A percentile compares a stretch with the other conserved stretches of the same genome.
These are phyloP conservation scores for Scotopteryx bipunctaria DNA, from an alignment of 2,888 invertebrate species.

Conservation along the genomic window DNA sequence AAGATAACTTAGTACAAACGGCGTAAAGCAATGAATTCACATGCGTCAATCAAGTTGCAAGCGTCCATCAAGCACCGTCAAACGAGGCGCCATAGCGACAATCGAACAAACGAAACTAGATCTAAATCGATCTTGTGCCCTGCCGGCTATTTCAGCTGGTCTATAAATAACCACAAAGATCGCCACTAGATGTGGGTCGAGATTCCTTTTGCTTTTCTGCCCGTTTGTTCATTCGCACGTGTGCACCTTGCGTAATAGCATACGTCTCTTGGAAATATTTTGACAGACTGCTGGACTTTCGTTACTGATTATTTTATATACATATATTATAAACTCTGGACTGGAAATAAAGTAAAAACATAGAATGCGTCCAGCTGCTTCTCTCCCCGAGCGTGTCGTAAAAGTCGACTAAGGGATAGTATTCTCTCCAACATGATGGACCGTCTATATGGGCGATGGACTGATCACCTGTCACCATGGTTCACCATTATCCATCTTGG, in stretches of 20 bases:
- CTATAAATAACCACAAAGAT: constrained; percentile 67
- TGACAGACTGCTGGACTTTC: not conserved
- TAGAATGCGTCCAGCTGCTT: too few relatives aligned
- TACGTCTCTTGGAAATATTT: not conserved
- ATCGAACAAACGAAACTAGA: constrained; percentile 46
- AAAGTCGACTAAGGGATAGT: too few relatives aligned
- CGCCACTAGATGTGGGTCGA: constrained; percentile 67
- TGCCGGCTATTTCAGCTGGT: constrained; percentile 72
- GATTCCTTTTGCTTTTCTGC: constrained; percentile 57
- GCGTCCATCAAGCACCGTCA: constrained; percentile 31
- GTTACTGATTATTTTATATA: not conserved
- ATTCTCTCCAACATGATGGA: too few relatives aligned
- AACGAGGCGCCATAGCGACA: constrained; percentile 52
- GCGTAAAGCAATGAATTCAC: not conserved
- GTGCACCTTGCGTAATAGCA: constrained; percentile 49
- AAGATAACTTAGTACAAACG: not conserved
- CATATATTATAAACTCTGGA: too few relatives aligned
- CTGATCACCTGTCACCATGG: too few relatives aligned
- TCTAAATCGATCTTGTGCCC: constrained; percentile 68
- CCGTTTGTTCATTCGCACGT: constrained; percentile 32
- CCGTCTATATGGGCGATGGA: too few relatives aligned
- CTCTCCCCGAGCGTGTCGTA: too few relatives aligned
- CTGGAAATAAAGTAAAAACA: too few relatives aligned
- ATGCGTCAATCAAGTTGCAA: not conserved
- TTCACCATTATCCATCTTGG: too few relatives aligned